Conservation (phyloP, 2,888 invertebrate species). For the Cephus rjabovi region DNA sequence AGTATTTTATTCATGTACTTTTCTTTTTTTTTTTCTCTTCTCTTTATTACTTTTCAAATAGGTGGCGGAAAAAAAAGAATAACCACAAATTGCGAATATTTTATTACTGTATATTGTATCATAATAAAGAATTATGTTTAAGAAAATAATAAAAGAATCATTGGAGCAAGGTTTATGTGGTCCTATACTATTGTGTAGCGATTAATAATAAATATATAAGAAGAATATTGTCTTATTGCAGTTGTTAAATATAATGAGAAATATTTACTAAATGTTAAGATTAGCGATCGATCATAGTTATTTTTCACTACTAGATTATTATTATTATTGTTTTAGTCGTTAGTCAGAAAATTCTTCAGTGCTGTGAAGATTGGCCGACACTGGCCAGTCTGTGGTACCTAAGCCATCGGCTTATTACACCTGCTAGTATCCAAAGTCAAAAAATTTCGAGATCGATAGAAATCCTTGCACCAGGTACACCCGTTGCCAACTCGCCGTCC, state of each 20-base stretch:
- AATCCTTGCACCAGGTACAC: neutral
- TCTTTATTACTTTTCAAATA: conserved; percentile 40
- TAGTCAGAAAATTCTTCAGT: conserved; percentile 62
- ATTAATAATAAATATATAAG: conserved; percentile 36
- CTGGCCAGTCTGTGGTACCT: conserved; percentile 55
- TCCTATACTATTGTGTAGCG: conserved; percentile 59
- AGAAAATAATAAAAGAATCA: conserved; percentile 53
- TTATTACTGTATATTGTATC: conserved; percentile 63
- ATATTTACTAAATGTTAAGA: conserved; percentile 63
- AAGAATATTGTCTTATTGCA: conserved; percentile 56
- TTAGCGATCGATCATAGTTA: conserved; percentile 57
- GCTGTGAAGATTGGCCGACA: conserved; percentile 62
- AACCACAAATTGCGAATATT: conserved; percentile 58
- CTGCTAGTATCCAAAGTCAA: neutral
- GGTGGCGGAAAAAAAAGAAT: conserved; percentile 59
- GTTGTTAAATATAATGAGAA: conserved; percentile 61
- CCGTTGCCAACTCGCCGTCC: neutral
- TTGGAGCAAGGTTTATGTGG: conserved; percentile 67
- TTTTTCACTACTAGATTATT: conserved; percentile 64
- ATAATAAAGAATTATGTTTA: conserved; percentile 55
- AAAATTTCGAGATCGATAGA: neutral
- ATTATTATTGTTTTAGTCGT: conserved; percentile 54
- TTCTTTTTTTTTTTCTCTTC: conserved; percentile 42
- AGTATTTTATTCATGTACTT: conserved; percentile 46
- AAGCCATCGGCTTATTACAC: conserved; percentile 50